Percentiles rank a stretch among this genome's conserved stretches.
Conservation (phyloP, 2,797 vertebrate species). For the Myiothlypis coronata region DNA sequence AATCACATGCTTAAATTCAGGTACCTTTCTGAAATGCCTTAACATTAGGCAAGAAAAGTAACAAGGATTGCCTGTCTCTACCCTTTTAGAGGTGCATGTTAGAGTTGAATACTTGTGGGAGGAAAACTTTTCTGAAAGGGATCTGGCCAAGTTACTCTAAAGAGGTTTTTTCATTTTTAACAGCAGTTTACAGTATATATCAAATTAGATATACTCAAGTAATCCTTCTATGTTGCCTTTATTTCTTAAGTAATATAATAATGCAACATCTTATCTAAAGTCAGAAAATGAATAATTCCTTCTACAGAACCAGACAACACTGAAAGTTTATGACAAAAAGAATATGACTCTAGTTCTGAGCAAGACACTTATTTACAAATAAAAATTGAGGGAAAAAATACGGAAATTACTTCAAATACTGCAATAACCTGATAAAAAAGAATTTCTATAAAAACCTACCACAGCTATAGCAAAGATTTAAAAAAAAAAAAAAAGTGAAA, state of each 20-base stretch:
- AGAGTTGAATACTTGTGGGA: not conserved
- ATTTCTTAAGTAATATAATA: not conserved
- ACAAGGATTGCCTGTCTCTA: not conserved
- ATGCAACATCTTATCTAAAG: not conserved
- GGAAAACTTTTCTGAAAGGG: not conserved
- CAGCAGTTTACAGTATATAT: not conserved
- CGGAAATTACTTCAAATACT: not conserved
- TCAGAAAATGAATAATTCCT: not conserved
- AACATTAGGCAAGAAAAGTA: not conserved
- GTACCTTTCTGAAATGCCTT: not conserved
- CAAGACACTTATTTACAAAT: not conserved
- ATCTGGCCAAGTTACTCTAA: not conserved
- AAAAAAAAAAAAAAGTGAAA: not conserved
- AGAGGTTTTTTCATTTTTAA: not conserved
- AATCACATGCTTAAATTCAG: not conserved
- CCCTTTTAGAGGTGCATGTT: not conserved
- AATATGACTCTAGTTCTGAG: not conserved
- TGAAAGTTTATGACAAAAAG: not conserved
- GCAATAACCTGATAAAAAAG: not conserved
- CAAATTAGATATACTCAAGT: not conserved
- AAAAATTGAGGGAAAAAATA: not conserved
- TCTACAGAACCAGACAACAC: not conserved
- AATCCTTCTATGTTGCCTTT: not conserved
- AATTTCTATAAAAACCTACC: not conserved
- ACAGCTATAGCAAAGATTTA: not conserved